Evolutionary conservation across 2,888 invertebrate genomes (phyloP), one percentile per base, ranked within the genome.

Genomic region (Cerceris rybyensis): DNA sequence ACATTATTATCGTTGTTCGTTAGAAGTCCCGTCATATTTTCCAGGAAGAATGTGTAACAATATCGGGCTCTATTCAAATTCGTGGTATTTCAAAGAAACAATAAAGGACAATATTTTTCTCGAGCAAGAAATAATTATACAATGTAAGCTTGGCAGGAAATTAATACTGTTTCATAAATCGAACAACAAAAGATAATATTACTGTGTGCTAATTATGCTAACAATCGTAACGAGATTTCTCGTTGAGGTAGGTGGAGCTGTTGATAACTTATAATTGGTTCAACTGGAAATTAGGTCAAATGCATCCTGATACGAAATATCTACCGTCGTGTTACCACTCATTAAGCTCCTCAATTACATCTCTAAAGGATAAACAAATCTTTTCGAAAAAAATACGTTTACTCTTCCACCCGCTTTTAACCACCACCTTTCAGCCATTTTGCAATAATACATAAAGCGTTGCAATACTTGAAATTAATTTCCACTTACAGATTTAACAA

Each of bases 211-310:
- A 68, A 77, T 77, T 65, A 52, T 52, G 60, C 65, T 59, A 73
- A 74, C 74, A 77, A 67, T 75, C 57, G 42, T 42, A 63, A 75
- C 52, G 52, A 57, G 46, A 59, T 63, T 70, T 52, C 11, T 16
- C 64, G 65, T 9, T 46, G 11, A 42, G n/a, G 14, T 8, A 57
- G 9, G 42, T 58, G 16, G n/a, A n/a, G n/a, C 50, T 17, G 17
- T 16, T 16, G 17, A 52, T 13, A 50, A 41, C 52, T 50, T 60
- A 28, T 42, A 7, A 57, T 57, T 14, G 55, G 16, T 46, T 46
- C 39, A 7, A 66, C 2, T 28, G 16, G 8, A 66, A 66, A 75
- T 66, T 75, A 57, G 67, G 59, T 67, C 63, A 42, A 28, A 70
- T 67, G 70, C 67, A 49, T 17, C 42, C 42, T 17, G n/a, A 64